phyloP scores from a whole-genome alignment of 2,888 invertebrate species.

The Cosmorhoe ocellata region DNA sequence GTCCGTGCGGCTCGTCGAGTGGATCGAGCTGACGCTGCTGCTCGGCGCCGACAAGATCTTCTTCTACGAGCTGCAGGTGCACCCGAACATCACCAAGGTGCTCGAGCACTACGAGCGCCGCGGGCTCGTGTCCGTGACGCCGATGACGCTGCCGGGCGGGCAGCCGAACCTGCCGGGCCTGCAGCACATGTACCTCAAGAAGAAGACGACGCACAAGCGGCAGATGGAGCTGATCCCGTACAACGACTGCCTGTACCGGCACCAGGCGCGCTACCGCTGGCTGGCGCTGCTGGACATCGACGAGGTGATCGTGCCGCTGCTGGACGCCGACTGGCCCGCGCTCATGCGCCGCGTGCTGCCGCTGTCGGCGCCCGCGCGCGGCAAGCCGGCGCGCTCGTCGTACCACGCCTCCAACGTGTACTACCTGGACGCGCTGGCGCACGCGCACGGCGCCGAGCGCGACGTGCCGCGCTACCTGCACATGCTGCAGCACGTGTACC shows the following conservation, averaged over 20 bases:
- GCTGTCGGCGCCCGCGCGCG: constrained; percentile 81
- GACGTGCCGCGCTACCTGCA: constrained; percentile 94
- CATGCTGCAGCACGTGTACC: constrained; percentile 95
- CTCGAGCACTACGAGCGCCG: constrained; percentile 84
- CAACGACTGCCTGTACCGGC: constrained; percentile 97
- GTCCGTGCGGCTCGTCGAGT: constrained; percentile 94
- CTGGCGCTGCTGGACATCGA: constrained; percentile 96
- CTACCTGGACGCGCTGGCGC: constrained; percentile 93
- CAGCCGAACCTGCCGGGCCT: constrained; percentile 95
- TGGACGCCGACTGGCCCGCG: constrained; percentile 87
- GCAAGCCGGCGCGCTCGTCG: constrained; percentile 84
- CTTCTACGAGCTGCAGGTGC: constrained; percentile 95
- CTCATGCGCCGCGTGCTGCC: constrained; percentile 88
- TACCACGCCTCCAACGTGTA: constrained; percentile 96
- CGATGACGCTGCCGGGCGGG: constrained; percentile 92
- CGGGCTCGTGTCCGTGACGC: constrained; percentile 89
- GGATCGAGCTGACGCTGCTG: constrained; percentile 94
- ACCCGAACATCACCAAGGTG: constrained; percentile 94
- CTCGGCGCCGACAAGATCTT: constrained; percentile 96
- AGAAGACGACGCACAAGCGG: constrained; percentile 95
- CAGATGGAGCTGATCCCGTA: constrained; percentile 98
- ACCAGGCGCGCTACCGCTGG: constrained; percentile 94
- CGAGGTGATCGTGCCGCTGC: constrained; percentile 96
- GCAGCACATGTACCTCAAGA: constrained; percentile 93
- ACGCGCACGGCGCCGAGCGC: constrained; percentile 89